Conservation (phyloP, 2,113 vertebrate species). For the Muntiacus reevesi region DNA sequence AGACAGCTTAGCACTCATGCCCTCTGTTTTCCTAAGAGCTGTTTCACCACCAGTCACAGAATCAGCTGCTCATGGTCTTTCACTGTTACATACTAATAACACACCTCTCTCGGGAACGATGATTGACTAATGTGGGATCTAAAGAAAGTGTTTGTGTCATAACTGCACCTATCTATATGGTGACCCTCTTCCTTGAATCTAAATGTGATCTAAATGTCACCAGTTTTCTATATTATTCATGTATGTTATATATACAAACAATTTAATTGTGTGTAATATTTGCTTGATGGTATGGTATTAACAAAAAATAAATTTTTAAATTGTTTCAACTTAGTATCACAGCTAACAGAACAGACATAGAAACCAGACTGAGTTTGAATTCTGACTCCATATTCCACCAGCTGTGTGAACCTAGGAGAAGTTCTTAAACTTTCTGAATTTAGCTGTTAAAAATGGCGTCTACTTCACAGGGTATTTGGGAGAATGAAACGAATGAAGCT, state of each 20-base stretch:
- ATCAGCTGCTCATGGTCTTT: neutral
- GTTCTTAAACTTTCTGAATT: neutral
- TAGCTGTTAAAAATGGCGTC: neutral
- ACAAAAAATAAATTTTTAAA: neutral
- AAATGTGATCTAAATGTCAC: neutral
- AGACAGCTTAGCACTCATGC: neutral
- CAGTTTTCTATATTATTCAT: neutral
- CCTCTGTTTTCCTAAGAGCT: neutral
- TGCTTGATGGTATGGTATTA: neutral
- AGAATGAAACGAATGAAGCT: neutral
- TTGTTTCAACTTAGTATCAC: neutral
- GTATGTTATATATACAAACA: neutral
- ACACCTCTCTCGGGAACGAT: neutral
- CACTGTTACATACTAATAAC: neutral
- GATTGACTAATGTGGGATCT: neutral
- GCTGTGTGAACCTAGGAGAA: neutral
- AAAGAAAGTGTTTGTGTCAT: neutral
- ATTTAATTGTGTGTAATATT: neutral
- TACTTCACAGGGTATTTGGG: neutral
- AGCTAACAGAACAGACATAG: neutral
- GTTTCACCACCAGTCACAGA: neutral
- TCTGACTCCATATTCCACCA: neutral
- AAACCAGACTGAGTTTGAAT: neutral
- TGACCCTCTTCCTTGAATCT: neutral
- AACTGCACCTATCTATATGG: neutral